A percentile compares a stretch with the other conserved stretches of the same genome.
phyloP scores from a whole-genome alignment of 1,140 invertebrate genomes.

The Drosophila bocqueti region DNA sequence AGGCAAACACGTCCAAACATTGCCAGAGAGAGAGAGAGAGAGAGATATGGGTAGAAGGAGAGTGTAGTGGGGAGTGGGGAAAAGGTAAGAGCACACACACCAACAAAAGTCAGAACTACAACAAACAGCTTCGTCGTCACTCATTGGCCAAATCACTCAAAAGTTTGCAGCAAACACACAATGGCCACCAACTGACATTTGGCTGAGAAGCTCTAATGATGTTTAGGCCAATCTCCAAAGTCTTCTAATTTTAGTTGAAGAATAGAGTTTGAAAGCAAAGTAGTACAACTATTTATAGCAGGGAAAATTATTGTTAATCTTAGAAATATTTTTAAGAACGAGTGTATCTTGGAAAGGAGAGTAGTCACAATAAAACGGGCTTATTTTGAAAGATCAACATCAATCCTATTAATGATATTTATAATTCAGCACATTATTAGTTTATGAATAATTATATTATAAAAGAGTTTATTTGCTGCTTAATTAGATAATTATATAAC shows the following conservation, averaged over 20 bases:
- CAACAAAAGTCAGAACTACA: constrained; percentile 9
- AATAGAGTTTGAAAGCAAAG: not conserved
- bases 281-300: not conserved
- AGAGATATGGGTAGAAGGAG: not conserved
- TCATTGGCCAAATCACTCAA: constrained; percentile 38
- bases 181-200: constrained; percentile 31
- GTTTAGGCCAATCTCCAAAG: constrained; percentile 6
- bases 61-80: not conserved
- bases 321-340: no score
- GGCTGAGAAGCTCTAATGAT: not conserved
- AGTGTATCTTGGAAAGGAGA: not conserved
- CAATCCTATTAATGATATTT: not conserved
- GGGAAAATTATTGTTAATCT: not conserved
- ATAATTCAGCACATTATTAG: no score
- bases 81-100: constrained; percentile 4
- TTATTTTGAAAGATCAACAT: not conserved
- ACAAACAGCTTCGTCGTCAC: not conserved
- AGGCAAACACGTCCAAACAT: constrained; percentile 26
- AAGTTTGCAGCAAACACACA: constrained; percentile 33
- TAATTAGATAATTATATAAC: not conserved
- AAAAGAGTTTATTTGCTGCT: not conserved
- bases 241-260: not conserved
- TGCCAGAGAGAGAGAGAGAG: not conserved
- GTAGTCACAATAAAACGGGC: not conserved
- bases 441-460: no score